Conservation (phyloP, 2,113 vertebrate genomes). For the Lampris megalopsis region DNA sequence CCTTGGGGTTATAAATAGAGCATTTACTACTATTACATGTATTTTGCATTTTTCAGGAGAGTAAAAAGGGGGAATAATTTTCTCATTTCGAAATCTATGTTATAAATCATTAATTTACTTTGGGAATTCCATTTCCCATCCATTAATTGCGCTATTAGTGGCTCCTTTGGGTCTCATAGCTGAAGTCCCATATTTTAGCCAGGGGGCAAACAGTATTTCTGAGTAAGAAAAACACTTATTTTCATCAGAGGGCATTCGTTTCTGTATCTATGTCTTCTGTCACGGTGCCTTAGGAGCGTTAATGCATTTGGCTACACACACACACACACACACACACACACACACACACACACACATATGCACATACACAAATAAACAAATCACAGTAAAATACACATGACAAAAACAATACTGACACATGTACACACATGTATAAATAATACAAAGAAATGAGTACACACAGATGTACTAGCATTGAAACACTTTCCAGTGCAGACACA, state of each 20-base stretch:
- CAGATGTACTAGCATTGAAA: too few species aligned
- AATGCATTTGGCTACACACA: background rate
- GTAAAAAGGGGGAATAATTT: background rate
- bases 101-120: background rate
- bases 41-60: background rate
- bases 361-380: background rate
- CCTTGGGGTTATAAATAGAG: background rate
- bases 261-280: constrained; percentile 29
- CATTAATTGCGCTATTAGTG: constrained; percentile 42
- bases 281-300: background rate
- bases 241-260: constrained; percentile 33
- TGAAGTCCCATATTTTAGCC: constrained; percentile 42
- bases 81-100: constrained; percentile 1
- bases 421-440: background rate
- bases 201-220: constrained; percentile 43
- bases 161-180: constrained; percentile 35
- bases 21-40: background rate
- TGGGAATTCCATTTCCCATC: constrained; percentile 8
- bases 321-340: background rate
- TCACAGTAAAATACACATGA: too few species aligned
- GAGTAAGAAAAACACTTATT: constrained; percentile 25
- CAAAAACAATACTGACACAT: background rate
- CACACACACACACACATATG: background rate
- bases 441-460: too few species aligned
- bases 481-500: too few species aligned